These are phyloP conservation scores for Batillaria attramentaria DNA, from an alignment of 1,140 invertebrate genomes.

Conservation along the genomic window DNA sequence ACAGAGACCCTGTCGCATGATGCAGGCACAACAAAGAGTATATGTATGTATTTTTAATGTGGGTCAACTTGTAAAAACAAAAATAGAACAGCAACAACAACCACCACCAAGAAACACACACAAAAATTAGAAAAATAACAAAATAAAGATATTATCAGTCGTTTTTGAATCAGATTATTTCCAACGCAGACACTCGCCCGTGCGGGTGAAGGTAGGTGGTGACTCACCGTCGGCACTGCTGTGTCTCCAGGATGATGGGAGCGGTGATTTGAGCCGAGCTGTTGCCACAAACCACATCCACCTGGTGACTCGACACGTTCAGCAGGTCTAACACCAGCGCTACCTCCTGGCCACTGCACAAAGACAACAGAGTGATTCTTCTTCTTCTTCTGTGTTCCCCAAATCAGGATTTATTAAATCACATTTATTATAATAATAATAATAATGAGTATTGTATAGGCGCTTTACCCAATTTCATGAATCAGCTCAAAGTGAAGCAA, in stretches of 20 bases:
- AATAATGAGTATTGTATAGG: too few relatives aligned
- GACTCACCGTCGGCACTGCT: slow-evolving; percentile 56
- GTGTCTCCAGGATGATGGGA: slow-evolving; percentile 52
- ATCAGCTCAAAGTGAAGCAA: too few relatives aligned
- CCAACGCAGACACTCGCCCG: too few relatives aligned
- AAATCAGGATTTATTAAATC: neutral
- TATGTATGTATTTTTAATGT: slow-evolving; percentile 7
- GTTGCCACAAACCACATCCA: slow-evolving; percentile 52
- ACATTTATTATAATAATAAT: neutral
- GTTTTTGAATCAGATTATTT: too few relatives aligned
- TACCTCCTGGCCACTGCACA: slow-evolving; percentile 56
- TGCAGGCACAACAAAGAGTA: neutral
- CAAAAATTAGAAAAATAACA: too few relatives aligned
- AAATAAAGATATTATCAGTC: too few relatives aligned
- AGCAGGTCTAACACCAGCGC: slow-evolving; percentile 60
- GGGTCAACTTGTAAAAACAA: too few relatives aligned
- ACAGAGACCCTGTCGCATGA: neutral
- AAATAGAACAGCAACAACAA: too few relatives aligned
- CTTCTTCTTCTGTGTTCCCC: too few relatives aligned
- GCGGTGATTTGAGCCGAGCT: slow-evolving; percentile 24
- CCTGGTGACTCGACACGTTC: slow-evolving; percentile 57
- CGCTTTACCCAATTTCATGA: too few relatives aligned
- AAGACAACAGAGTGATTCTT: neutral
- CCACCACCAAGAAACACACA: too few relatives aligned
- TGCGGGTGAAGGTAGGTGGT: too few relatives aligned